Evolutionary conservation across 64 coral and sea anemone genomes (phyloP), one percentile per base, ranked within the genome.

Genomic region (Montipora sp.): DNA sequence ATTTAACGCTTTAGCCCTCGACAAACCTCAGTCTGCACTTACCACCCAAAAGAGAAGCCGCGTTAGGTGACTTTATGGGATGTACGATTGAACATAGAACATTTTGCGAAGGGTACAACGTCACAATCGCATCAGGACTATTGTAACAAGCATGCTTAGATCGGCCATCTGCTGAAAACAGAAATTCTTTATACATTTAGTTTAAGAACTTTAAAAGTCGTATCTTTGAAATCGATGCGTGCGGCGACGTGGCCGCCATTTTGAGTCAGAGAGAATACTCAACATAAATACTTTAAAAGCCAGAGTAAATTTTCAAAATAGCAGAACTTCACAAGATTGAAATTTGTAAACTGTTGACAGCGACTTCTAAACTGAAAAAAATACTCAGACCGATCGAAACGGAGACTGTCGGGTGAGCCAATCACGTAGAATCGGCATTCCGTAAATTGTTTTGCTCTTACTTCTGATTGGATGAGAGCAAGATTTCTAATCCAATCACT

Each of bases 101-200:
- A 85, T 85, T 85, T 50, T 71, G 63, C 43, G 82, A 71, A 23
- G 82, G 65, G 18, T 71, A 71, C 82, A 85, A 68, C 82, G 82
- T 85, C 63, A 85, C 60, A 49, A 48, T 7, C 1, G 82, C 82
- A 15, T 85, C 82, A 67, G 61, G 80, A 21, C 63, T 85, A 70
- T 10, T 85, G 16, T 15, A 12, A 18, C 19, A 85, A 46, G 44
- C 82, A 50, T 48, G 66, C 44, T 71, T 85, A 69, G 82, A 66
- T 20, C 82, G 61, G 66, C 82, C 61, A 47, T 85, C 82, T 71
- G 82, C 61, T 85, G 36, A 85, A 85, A 68, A 85, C 18, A 85
- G 11, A 78, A 70, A 71, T 50, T 44, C 24, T 66, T 85, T 78
- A 78, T 16, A 48, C 15, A 19, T 50, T 49, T 63, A 63, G 60